Evolutionary conservation across 2,113 vertebrate species (phyloP).

Genomic region (rat (Rattus norvegicus)): GRCr8 NC_086029.1:72678001-72678500

Average conservation of each 20-base stretch:
- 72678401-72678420: not conserved
- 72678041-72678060: not conserved
- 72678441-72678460: not conserved
- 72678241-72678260: not conserved
- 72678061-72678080: not conserved
- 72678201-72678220: not conserved
- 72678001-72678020: not conserved
- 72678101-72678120: not conserved
- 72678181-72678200: not conserved
- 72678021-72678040: not conserved
- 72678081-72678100: not conserved
- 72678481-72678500: not conserved
- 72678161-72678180: conserved; percentile 55
- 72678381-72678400: not conserved
- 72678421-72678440: not conserved
- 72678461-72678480: not conserved
- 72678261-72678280: not conserved
- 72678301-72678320: not conserved
- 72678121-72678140: not conserved
- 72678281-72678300: not conserved
- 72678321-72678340: not conserved
- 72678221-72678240: not conserved
- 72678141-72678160: conserved; percentile 39
- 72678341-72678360: conserved; percentile 2
- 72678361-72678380: not conserved